Evolutionary conservation across 2,888 invertebrate species (phyloP), one percentile per base, ranked within the genome.

Genomic region (Nemotelus pantherinus): DNA sequence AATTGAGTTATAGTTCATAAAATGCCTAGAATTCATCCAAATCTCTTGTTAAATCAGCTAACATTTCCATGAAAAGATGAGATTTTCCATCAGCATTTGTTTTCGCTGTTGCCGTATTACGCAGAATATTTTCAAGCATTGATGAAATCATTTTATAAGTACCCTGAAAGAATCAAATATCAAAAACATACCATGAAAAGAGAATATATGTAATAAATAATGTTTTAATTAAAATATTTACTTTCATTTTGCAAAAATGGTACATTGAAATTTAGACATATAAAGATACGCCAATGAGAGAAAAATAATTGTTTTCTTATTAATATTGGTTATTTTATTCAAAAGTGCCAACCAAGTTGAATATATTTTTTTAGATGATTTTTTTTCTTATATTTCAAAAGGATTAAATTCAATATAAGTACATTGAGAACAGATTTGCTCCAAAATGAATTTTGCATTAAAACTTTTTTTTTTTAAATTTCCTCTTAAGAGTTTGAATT

Each of bases 21-120:
- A 3, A 58, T 4, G n/a, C n/a, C 83, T 83, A 84, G 82, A 84
- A 84, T 60, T 82, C 81, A 80, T 87, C 87, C 78, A 86, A 80
- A 81, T 86, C 85, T 79, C 85, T 83, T 3, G 87, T 84, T 10
- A 87, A 82, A 82, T 87, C 87, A 2, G 86, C 84, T 72, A 87
- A 82, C 81, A 85, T 83, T 82, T 87, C 87, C 85, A 87, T 86
- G 76, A 87, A 86, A 64, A 87, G 82, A 78, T 84, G 83, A n/a
- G 86, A 85, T 76, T 85, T 85, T 44, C 80, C 83, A 77, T 83
- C 83, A 39, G 83, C 82, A 4, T 79, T 81, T 4, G 65, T 55
- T 53, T 0, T 10, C 45, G n/a, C 7, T 1, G 7, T 41, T 2
- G 68, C 45, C 41, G 76, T 74, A 4, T n/a, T 67, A 58, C 50